Conservation (phyloP, 2,888 invertebrate genomes). For the Lasioglossum lativentre region DNA sequence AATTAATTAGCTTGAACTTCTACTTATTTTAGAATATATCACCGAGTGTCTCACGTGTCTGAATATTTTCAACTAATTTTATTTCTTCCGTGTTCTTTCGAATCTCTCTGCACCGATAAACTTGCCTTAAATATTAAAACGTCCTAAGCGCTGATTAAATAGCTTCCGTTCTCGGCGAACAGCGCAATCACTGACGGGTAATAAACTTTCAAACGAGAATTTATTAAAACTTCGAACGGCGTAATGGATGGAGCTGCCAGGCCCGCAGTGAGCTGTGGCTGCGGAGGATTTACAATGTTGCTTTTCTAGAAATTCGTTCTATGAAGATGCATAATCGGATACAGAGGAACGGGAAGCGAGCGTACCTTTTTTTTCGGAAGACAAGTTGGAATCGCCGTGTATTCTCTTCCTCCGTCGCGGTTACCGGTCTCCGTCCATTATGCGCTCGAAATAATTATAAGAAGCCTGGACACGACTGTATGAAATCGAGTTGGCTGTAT, state of each 20-base stretch:
- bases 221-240: conserved; percentile 34
- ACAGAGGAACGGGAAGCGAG: background rate
- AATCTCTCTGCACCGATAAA: background rate
- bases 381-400: background rate
- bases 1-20: no score
- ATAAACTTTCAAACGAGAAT: conserved; percentile 35
- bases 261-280: background rate
- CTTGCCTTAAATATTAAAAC: conserved; percentile 14
- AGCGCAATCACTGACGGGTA: conserved; percentile 9
- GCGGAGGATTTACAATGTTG: conserved; percentile 1
- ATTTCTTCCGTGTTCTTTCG: background rate
- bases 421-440: background rate
- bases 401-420: background rate
- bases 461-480: background rate
- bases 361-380: background rate
- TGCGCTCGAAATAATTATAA: conserved; percentile 37
- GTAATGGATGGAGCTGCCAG: background rate
- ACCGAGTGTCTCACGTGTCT: no score
- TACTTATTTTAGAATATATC: no score
- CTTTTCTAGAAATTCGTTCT: background rate
- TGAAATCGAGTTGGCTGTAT: conserved; percentile 26
- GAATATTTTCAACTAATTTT: background rate
- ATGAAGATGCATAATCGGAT: background rate
- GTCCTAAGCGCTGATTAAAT: conserved; percentile 21
- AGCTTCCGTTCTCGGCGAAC: background rate